phyloP scores from a whole-genome alignment of 2,113 vertebrate species.

The Odocoileus hemionus region DNA sequence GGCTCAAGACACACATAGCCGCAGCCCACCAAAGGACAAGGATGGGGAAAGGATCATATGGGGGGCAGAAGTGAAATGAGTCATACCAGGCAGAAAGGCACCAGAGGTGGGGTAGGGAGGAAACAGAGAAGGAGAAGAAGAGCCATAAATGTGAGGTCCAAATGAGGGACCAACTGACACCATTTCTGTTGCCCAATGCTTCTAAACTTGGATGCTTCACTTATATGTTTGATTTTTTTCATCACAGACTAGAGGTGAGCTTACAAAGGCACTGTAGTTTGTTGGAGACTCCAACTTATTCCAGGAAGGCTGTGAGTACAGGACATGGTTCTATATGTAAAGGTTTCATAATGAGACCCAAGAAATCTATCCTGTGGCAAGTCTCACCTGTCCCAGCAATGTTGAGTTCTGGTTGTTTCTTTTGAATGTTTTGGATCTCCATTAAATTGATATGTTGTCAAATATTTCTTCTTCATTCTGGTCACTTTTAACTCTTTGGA shows the following conservation, averaged over 20 bases:
- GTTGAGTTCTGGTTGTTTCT: neutral
- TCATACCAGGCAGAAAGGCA: neutral
- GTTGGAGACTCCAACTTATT: neutral
- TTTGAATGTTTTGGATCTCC: neutral
- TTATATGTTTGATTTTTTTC: neutral
- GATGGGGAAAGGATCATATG: neutral
- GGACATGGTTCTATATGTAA: neutral
- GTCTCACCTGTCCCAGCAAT: neutral
- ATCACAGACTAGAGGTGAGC: neutral
- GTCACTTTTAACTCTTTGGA: neutral
- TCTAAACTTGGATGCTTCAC: neutral
- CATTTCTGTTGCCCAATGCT: accelerated
- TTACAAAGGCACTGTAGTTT: neutral
- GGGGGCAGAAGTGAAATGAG: neutral
- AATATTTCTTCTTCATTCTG: neutral
- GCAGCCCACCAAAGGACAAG: neutral
- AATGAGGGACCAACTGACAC: neutral
- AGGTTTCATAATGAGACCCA: neutral
- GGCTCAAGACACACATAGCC: neutral
- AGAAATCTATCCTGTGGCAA: neutral
- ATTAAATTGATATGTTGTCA: constrained; percentile 56
- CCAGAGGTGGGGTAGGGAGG: too few species aligned
- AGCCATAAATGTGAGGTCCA: neutral
- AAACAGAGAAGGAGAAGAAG: neutral
- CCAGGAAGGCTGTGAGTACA: neutral